Base-by-base conservation (phyloP, 2,113 vertebrate genomes). In the Callionymus lyra region DNA sequence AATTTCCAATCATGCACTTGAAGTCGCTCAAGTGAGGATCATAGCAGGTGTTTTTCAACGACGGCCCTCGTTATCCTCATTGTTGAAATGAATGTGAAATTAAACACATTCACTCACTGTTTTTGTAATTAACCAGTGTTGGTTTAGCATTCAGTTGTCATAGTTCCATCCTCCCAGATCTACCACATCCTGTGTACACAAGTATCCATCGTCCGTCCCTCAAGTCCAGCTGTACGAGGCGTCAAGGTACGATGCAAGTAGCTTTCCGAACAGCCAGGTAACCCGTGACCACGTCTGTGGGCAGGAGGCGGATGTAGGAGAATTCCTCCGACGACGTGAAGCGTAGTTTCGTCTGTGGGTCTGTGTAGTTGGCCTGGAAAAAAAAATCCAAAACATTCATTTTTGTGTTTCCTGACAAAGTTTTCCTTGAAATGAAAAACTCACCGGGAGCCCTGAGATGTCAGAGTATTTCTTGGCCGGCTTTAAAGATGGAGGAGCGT, bases 401-500 rank as follows among this genome's bases (percentile, higher is more conserved):
- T 16, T 27, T 8, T 16, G 6, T 51, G 15, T 14, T 19, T 5
- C 12, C 16, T 16, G 12, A 44, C n/a, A 41, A 12, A 12, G 6
- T 15, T 2, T 6, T 27, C 11, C 27, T 37, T 10, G 12, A 21
- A 13, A 12, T 15, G 1, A n/a, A n/a, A 50, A 19, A 87, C 88
- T 92, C 70, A 98, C 94, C 0, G 88, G 86, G 47, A 99, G 90
- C 53, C 95, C 95, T 56, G 95, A 97, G 61, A 99, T 92, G 66
- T 99, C 95, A 0, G 94, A 99, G 63, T 98, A 99, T 72, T 99
- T 99, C 78, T 95, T 97, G 34, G 88, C 85, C 62, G 95, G 94
- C 56, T 92, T 97, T 78, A 97, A 84, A 34, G 94, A 98, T 16
- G 90, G 92, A 61, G 88, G 93, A 37, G 91, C 90, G 60, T 98